These are phyloP conservation scores for Philopotamus ludificatus DNA, from an alignment of 1,140 invertebrate species.

Conservation along the genomic window DNA sequence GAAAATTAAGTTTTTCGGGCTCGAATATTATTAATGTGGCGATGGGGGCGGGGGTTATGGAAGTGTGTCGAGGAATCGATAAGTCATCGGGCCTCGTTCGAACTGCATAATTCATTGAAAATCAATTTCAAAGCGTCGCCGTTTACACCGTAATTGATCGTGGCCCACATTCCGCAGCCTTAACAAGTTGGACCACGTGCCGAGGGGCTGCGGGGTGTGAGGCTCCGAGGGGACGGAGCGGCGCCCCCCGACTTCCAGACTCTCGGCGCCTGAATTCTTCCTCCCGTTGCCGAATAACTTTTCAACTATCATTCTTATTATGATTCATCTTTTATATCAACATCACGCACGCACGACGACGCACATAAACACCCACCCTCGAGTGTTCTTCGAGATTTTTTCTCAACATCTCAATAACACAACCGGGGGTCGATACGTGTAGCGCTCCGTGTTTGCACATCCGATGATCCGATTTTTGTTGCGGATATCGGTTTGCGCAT, in stretches of 20 bases:
- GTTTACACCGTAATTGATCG: too few relatives aligned
- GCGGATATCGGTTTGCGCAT: too few relatives aligned
- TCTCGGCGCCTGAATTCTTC: slow-evolving; percentile 17
- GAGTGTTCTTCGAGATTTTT: too few relatives aligned
- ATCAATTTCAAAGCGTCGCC: slow-evolving; percentile 13
- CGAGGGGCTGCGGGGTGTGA: not conserved
- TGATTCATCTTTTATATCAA: not conserved
- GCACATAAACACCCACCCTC: too few relatives aligned
- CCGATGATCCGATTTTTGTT: too few relatives aligned
- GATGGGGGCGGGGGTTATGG: not conserved
- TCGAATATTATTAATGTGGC: not conserved
- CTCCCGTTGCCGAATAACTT: not conserved
- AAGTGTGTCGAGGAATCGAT: slow-evolving; percentile 15
- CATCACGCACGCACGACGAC: not conserved
- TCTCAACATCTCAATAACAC: too few relatives aligned
- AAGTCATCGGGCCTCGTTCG: not conserved
- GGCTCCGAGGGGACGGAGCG: not conserved
- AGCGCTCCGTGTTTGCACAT: too few relatives aligned
- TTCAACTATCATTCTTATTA: slow-evolving; percentile 11
- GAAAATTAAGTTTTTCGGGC: not conserved
- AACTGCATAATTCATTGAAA: slow-evolving; percentile 22
- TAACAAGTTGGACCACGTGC: too few relatives aligned
- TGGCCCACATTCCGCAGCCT: too few relatives aligned
- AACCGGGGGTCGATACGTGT: too few relatives aligned
- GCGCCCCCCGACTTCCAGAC: not conserved